These are phyloP conservation scores for Aselliscus stoliczkanus DNA, from an alignment of 2,797 vertebrate genomes.

Conservation along the genomic window DNA sequence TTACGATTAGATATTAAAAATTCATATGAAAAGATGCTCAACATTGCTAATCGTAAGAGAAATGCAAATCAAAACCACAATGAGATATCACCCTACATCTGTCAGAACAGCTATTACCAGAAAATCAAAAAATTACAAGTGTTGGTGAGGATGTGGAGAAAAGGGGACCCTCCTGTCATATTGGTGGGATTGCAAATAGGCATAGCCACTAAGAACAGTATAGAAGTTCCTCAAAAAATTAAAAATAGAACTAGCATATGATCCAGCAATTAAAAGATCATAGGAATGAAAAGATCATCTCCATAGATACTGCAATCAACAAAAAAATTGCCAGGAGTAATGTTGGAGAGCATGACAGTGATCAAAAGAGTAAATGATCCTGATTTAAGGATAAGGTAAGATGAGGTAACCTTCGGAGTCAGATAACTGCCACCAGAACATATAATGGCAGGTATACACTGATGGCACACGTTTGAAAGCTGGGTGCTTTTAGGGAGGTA, in stretches of 20 bases:
- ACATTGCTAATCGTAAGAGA: background rate
- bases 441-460: background rate
- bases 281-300: background rate
- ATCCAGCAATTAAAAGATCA: background rate
- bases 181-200: too few species aligned
- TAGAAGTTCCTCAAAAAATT: background rate
- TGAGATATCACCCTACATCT: background rate
- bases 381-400: background rate
- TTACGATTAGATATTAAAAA: background rate
- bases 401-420: background rate
- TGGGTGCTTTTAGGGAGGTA: background rate
- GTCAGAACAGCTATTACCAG: background rate
- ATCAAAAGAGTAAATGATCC: background rate
- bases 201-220: background rate
- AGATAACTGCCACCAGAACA: background rate
- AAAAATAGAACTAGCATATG: background rate
- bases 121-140: background rate
- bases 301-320: background rate
- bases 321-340: background rate
- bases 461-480: background rate
- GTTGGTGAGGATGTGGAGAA: background rate
- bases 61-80: background rate
- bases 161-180: background rate
- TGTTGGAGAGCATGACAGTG: background rate
- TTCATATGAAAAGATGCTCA: background rate